These are phyloP conservation scores for Panthera leo DNA, from an alignment of 2,113 vertebrate genomes.

Conservation along the genomic window DNA sequence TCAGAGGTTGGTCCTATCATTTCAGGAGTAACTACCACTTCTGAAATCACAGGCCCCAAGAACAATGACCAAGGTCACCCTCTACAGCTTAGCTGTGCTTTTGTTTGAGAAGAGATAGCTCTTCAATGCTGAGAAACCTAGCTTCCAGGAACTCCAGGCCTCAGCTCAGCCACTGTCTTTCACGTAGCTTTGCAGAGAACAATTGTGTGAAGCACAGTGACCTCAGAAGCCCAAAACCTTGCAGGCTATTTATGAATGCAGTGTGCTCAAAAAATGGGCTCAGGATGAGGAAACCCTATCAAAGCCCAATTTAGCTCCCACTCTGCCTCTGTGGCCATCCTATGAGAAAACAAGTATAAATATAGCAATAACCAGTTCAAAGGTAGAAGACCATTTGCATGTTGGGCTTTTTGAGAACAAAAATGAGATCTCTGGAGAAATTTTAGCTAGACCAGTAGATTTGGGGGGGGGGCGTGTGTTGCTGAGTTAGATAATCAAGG, in stretches of 20 bases:
- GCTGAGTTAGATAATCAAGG: not conserved
- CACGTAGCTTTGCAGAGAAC: conserved; percentile 82
- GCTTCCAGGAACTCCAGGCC: conserved; percentile 84
- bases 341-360: conserved; percentile 66
- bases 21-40: conserved; percentile 50
- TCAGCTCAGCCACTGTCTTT: conserved; percentile 80
- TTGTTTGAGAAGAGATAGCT: conserved; percentile 84
- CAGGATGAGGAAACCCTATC: conserved; percentile 84
- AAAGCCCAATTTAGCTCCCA: conserved; percentile 69
- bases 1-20: conserved; percentile 23
- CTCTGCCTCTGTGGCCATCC: conserved; percentile 72
- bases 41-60: conserved; percentile 38
- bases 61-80: conserved; percentile 87
- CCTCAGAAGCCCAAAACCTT: conserved; percentile 82
- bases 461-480: not conserved
- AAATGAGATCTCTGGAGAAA: not conserved
- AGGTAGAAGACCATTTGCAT: conserved; percentile 10
- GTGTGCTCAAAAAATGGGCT: conserved; percentile 55
- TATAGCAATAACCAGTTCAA: conserved; percentile 54
- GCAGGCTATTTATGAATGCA: conserved; percentile 85
- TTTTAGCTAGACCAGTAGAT: not conserved
- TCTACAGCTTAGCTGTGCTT: conserved; percentile 74
- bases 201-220: conserved; percentile 87
- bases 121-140: conserved; percentile 88
- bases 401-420: not conserved